Evolutionary conservation across 1,140 invertebrate species (phyloP), one percentile per base, ranked within the genome.

Genomic region (Drosophila rufa): DNA sequence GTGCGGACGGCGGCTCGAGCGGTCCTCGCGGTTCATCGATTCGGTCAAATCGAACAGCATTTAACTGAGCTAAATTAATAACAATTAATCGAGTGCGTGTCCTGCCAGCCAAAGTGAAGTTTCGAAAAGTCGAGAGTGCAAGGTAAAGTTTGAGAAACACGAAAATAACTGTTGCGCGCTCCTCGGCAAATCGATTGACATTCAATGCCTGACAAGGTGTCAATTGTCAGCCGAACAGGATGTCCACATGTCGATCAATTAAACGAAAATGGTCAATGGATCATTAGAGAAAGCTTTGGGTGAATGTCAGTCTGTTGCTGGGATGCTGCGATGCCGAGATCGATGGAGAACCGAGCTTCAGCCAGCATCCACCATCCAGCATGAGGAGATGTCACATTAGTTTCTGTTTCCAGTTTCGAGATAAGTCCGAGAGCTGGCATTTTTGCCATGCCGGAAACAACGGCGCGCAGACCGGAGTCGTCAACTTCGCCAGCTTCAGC

Each of bases 231-330:
- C 36, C 69, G 56, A 89, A 77, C 81, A 90, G 84, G 85, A 89
- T 89, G 81, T 75, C 80, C 66, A 79, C 78, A 71, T 89, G 85
- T 82, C 80, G 43, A 81, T 87, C 84, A 89, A 89, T 90, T 89
- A 89, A 90, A 85, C 85, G 65, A 89, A 89, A 89, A 89, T 89
- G 82, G 85, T 85, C 84, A 89, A 90, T 83, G 48, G 73, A 80
- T 66, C 69, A 90, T 81, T 85, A 81, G 84, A 89, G 85, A 89
- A 90, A 89, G 86, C 84, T 80, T 84, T 75, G 74, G 81, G 74
- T 90, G 78, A 90, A 86, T 86, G 82, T 69, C 76, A 71, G 75
- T 36, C 33, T 56, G 79, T 68, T 68, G 65, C 53, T 25, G 50
- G 17, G 36, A 78, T 60, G 53, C 53, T 15, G 19, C 40, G 19